Percentiles rank a stretch among this genome's conserved stretches.
Conservation (phyloP, 1,140 invertebrate genomes). For the Brachystomella parvula region DNA sequence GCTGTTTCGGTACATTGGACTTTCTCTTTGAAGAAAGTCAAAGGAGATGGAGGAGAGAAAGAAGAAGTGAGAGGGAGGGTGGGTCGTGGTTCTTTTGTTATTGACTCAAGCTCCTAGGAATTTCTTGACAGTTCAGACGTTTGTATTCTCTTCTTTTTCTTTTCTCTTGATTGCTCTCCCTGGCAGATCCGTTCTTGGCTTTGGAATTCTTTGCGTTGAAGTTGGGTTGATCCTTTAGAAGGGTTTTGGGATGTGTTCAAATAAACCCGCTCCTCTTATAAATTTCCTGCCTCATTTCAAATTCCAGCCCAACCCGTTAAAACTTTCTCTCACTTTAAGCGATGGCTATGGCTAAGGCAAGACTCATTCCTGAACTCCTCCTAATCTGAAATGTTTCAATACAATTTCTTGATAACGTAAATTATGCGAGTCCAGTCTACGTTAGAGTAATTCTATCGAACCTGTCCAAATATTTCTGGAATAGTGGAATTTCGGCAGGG, state of each 20-base stretch:
- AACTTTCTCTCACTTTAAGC: neutral
- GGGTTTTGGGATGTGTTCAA: too few relatives aligned
- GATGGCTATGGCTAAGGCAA: neutral
- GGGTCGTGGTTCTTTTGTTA: neutral
- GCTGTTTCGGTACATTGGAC: too few relatives aligned
- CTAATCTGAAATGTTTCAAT: neutral
- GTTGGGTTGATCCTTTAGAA: too few relatives aligned
- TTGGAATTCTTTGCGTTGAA: neutral
- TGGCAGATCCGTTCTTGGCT: neutral
- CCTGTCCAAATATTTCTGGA: too few relatives aligned
- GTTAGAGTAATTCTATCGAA: too few relatives aligned
- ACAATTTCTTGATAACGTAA: neutral
- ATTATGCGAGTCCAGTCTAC: too few relatives aligned
- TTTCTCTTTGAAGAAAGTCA: too few relatives aligned
- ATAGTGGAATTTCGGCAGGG: too few relatives aligned
- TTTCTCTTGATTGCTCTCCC: conserved; percentile 1
- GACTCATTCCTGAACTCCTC: neutral
- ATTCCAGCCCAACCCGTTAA: too few relatives aligned
- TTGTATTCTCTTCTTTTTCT: too few relatives aligned
- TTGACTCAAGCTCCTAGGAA: neutral
- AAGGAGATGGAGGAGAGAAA: neutral
- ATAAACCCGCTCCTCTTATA: too few relatives aligned
- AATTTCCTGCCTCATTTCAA: too few relatives aligned
- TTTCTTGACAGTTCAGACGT: neutral
- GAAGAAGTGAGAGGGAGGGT: neutral